Conservation (phyloP, 1,140 invertebrate species). For the Brachionus paranguensis region DNA sequence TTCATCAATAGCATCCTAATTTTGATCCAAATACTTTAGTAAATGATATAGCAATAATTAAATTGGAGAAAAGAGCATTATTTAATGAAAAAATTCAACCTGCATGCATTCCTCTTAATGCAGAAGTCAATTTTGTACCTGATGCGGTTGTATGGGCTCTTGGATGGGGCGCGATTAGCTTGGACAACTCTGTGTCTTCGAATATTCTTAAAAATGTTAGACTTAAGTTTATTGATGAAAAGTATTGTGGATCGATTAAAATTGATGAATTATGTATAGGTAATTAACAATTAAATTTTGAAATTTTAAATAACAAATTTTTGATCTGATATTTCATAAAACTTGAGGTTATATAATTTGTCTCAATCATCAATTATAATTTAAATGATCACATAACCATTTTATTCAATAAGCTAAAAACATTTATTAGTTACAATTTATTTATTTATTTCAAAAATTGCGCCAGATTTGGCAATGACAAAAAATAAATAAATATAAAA, state of each 20-base stretch:
- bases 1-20: background rate
- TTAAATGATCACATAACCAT: too few species aligned
- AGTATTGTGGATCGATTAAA: background rate
- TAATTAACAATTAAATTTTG: background rate
- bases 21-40: background rate
- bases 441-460: too few species aligned
- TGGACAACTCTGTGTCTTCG: background rate
- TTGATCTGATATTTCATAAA: too few species aligned
- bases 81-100: background rate
- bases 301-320: too few species aligned
- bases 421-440: too few species aligned
- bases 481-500: too few species aligned
- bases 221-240: background rate
- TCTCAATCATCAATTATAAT: background rate
- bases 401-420: too few species aligned
- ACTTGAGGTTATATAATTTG: background rate
- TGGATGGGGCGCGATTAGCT: background rate
- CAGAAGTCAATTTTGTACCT: background rate
- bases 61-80: background rate
- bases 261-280: background rate
- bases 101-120: background rate
- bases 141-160: background rate
- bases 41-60: background rate
- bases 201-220: background rate
- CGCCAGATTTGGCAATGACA: too few species aligned